Evolutionary conservation across 2,797 vertebrate genomes (phyloP).

Genomic region (Cyprinodon diabolis): DNA sequence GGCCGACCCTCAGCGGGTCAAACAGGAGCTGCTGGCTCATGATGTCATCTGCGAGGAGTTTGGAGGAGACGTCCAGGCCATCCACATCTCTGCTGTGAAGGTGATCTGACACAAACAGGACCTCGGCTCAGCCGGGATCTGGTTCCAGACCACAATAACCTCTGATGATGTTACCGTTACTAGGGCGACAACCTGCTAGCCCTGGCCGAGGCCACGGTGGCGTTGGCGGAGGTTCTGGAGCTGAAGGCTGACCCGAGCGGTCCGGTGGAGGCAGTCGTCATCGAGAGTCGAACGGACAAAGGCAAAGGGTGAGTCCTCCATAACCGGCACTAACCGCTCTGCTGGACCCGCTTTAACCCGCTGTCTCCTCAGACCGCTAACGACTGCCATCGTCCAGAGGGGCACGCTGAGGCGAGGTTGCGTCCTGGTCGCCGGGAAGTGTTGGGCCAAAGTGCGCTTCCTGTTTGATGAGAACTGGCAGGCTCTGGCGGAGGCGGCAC

Average conservation of each 20-base stretch:
- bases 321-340: not conserved
- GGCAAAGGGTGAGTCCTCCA: conserved; percentile 86
- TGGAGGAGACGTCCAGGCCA: conserved; percentile 92
- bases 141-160: no score
- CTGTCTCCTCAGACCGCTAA: conserved; percentile 81
- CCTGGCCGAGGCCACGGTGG: conserved; percentile 89
- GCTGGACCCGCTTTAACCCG: not conserved
- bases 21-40: conserved; percentile 86
- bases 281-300: conserved; percentile 90
- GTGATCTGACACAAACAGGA: conserved; percentile 59
- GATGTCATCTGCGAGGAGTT: conserved; percentile 93
- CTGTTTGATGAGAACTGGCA: conserved; percentile 90
- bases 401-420: conserved; percentile 88
- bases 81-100: conserved; percentile 91
- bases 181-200: conserved; percentile 90
- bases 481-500: conserved; percentile 77
- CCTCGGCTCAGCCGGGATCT: not conserved
- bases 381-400: conserved; percentile 89
- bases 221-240: conserved; percentile 91
- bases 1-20: conserved; percentile 87
- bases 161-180: not conserved
- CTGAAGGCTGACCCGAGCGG: conserved; percentile 87
- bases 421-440: conserved; percentile 88
- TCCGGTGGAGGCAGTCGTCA: conserved; percentile 85
- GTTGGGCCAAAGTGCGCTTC: conserved; percentile 93